phyloP scores from a whole-genome alignment of 2,113 vertebrate genomes.

The Otus sunia region DNA sequence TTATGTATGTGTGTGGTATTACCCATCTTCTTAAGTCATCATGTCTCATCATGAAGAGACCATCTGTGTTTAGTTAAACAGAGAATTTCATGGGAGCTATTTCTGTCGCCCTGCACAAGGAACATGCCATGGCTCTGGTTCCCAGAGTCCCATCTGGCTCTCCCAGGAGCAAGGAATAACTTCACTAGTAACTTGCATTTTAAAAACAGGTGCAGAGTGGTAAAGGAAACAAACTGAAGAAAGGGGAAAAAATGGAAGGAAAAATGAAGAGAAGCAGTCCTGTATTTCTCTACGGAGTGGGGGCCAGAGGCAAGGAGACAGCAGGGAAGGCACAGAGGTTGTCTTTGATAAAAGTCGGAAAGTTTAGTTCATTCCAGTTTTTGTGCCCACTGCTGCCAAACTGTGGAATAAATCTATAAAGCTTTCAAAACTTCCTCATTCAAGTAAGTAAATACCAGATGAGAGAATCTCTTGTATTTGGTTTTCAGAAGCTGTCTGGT shows the following conservation, averaged over 20 bases:
- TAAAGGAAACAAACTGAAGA: conserved; percentile 31
- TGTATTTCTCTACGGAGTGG: not conserved
- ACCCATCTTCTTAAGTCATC: conserved; percentile 25
- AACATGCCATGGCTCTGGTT: conserved; percentile 31
- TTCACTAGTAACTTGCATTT: not conserved
- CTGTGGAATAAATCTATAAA: conserved; percentile 41
- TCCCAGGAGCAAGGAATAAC: conserved; percentile 4
- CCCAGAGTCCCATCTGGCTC: conserved; percentile 36
- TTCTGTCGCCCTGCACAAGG: conserved; percentile 43
- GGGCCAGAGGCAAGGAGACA: not conserved
- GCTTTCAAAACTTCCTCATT: conserved; percentile 23
- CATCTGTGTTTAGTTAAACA: conserved; percentile 46
- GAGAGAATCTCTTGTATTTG: conserved; percentile 5
- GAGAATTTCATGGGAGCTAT: conserved; percentile 44
- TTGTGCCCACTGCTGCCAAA: conserved; percentile 18
- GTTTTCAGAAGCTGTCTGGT: not conserved
- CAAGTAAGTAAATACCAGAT: conserved; percentile 27
- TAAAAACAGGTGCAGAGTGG: conserved; percentile 62
- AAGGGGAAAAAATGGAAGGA: not conserved
- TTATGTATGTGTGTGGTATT: not conserved
- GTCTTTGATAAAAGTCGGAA: conserved; percentile 52
- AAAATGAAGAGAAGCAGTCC: conserved; percentile 3
- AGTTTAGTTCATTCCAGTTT: conserved; percentile 36
- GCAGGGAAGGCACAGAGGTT: conserved; percentile 21
- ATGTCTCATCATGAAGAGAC: conserved; percentile 25